Evolutionary conservation across 1,140 invertebrate genomes (phyloP).

Genomic region (Neoseiulus cucumeris): DNA sequence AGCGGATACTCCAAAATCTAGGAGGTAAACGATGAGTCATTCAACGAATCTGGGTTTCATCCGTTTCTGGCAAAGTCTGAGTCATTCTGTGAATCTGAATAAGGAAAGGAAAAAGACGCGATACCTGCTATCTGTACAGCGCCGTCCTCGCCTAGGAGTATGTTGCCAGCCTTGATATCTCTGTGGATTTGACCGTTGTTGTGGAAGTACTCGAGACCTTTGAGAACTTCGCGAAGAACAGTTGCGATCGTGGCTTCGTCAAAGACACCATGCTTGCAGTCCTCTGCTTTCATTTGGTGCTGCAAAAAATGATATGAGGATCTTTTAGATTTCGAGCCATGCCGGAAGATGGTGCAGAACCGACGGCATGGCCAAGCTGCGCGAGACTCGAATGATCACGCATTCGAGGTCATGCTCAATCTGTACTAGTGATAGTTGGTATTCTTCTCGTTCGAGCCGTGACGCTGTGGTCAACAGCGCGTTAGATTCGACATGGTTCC

Average conservation of each 20-base stretch:
- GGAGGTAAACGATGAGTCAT: background rate
- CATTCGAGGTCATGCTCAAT: too few species aligned
- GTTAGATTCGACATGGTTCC: too few species aligned
- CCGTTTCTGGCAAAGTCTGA: too few species aligned
- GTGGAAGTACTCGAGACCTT: conserved; percentile 96
- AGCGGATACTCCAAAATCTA: conserved; percentile 72
- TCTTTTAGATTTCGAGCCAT: too few species aligned
- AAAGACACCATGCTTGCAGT: conserved; percentile 87
- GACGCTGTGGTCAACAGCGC: too few species aligned
- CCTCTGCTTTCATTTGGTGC: conserved; percentile 70
- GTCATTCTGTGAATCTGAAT: too few species aligned
- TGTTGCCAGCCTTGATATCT: conserved; percentile 92
- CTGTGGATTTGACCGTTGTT: conserved; percentile 95
- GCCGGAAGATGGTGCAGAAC: too few species aligned
- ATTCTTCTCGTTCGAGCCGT: too few species aligned
- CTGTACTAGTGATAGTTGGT: too few species aligned
- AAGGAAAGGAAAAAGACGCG: too few species aligned
- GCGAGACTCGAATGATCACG: too few species aligned
- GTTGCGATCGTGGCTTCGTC: conserved; percentile 97
- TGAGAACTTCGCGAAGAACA: conserved; percentile 89
- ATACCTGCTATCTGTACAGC: conserved; percentile 74
- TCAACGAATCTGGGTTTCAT: conserved; percentile 21
- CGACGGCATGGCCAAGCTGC: too few species aligned
- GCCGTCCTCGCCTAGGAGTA: conserved; percentile 91
- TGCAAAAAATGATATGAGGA: conserved; percentile 32